These are phyloP conservation scores for Mycteria americana DNA, from an alignment of 2,797 vertebrate species.

Conservation along the genomic window DNA sequence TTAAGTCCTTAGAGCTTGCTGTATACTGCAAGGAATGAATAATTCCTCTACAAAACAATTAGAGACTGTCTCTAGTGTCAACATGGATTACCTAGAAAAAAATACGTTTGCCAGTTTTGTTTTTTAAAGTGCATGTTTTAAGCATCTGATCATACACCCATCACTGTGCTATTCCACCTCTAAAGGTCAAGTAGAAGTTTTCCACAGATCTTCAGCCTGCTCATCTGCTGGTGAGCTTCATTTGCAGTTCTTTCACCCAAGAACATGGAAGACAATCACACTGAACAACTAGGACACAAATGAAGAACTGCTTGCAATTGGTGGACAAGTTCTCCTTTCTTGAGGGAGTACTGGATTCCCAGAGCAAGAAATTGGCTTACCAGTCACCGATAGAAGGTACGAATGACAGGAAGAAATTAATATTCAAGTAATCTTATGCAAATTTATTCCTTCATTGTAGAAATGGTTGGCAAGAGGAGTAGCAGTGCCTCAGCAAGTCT, in stretches of 20 bases:
- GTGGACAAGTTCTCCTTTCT: neutral
- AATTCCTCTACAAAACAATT: neutral
- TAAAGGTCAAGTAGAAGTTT: neutral
- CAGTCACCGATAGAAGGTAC: neutral
- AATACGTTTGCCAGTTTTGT: neutral
- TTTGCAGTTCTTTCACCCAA: neutral
- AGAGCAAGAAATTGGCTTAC: neutral
- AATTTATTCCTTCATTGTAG: neutral
- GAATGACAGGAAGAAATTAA: neutral
- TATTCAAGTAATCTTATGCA: neutral
- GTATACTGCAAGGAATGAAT: neutral
- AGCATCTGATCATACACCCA: slow-evolving; percentile 11
- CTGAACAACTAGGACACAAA: neutral
- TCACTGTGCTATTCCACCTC: slow-evolving; percentile 39
- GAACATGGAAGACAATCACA: neutral
- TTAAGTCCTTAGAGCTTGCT: neutral
- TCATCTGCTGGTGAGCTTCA: slow-evolving; percentile 1
- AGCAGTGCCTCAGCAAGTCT: neutral
- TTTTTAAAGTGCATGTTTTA: neutral
- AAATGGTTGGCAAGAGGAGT: neutral
- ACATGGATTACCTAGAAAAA: neutral
- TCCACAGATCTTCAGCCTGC: slow-evolving; percentile 35
- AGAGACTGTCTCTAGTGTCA: neutral
- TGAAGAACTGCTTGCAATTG: neutral
- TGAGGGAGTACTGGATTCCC: neutral